Evolutionary conservation across 2,888 invertebrate species (phyloP), one percentile per base, ranked within the genome.

Genomic region (Cryptus armator): DNA sequence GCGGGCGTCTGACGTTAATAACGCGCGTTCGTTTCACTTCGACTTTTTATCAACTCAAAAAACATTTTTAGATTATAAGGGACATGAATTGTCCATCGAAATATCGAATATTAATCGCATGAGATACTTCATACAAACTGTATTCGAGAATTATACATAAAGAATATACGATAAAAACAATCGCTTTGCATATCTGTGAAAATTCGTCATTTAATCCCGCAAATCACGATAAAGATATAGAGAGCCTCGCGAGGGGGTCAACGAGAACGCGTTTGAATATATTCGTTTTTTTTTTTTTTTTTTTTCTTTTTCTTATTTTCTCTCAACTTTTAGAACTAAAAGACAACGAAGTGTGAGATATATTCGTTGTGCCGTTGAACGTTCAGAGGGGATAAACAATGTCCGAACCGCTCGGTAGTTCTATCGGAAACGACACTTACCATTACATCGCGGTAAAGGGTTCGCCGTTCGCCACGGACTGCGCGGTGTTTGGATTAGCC

Each of bases 401-500:
- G 87, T 84, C 90, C 76, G 90, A 91, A 85, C 91, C 91, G 88
- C 86, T 90, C 84, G 86, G 48, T 81, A 93, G 92, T 89, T 89
- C 94, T 81, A 90, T 94, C 80, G 93, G 93, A 80, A 92, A 88
- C 83, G 96, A 96, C 87, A 95, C 95, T 88, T 96, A 95, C 92
- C 95, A 96, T 84, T 98, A 98, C 93, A 95, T 97, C 89, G 97
- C 97, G 85, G 96, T 97, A 68, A 97, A 97, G 94, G 97, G 96
- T 51, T 97, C 97, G 4, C 94, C 97, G 82, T 96, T 97, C 94
- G 96, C 97, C 86, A 94, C 94, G 86, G 97, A 97, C 91, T 96
- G 96, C 93, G 95, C 96, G 85, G 96, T 97, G 48, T 98, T 97
- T 94, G 98, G 97, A 79, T 94, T 97, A 87, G 96, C 95, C 90